Conservation (phyloP, 2,797 vertebrate genomes). For the Petrocephalus sullivani region DNA sequence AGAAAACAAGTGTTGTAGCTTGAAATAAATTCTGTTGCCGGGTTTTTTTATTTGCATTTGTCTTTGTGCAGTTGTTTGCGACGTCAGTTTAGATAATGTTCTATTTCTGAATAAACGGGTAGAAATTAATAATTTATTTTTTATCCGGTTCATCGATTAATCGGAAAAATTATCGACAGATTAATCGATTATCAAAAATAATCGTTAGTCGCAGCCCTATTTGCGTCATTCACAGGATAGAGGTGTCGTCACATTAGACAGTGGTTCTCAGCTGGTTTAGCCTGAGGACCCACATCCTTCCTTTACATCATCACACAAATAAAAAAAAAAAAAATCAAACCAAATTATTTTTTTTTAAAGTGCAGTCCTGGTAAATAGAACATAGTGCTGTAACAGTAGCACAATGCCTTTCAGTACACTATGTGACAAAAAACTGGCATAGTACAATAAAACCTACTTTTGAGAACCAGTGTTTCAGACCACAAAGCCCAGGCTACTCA, state of each 20-base stretch:
- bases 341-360: neutral
- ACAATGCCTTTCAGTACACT: neutral
- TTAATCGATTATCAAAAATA: no score
- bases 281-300: neutral
- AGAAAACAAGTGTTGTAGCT: no score
- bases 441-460: neutral
- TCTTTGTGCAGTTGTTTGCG: no score
- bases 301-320: neutral
- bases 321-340: neutral
- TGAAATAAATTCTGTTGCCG: no score
- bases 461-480: neutral
- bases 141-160: no score
- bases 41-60: no score
- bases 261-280: neutral
- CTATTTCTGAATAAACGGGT: no score
- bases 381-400: neutral
- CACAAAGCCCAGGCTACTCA: neutral
- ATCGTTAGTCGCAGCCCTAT: neutral
- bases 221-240: neutral
- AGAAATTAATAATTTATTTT: no score
- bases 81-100: no score
- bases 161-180: no score
- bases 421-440: neutral
- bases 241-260: neutral
- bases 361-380: neutral